These are phyloP conservation scores for Mesocricetus auratus DNA, from an alignment of 2,113 vertebrate species.

Conservation along the genomic window DNA sequence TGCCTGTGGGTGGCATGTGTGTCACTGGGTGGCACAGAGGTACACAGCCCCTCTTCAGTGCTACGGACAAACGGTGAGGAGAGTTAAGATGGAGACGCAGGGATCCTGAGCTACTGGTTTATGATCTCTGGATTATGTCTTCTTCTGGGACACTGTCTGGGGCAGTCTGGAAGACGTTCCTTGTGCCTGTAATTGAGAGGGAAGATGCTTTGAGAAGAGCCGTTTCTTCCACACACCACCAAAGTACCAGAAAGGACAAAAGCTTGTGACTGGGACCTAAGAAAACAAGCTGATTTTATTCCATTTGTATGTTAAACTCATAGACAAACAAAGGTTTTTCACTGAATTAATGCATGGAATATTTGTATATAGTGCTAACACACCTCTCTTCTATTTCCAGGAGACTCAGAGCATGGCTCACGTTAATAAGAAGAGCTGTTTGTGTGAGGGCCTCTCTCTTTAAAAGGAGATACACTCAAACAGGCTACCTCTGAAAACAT, in stretches of 20 bases:
- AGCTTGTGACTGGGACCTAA: not conserved
- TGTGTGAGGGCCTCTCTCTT: constrained; percentile 5
- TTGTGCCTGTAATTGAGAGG: not conserved
- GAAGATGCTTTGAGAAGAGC: not conserved
- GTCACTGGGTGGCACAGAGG: not conserved
- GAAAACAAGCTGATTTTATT: not conserved
- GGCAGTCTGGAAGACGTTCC: not conserved
- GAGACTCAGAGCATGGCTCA: constrained; percentile 6
- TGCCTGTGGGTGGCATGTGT: not conserved
- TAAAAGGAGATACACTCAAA: constrained; percentile 6
- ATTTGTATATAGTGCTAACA: not conserved
- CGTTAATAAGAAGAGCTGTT: not conserved
- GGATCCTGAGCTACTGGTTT: not conserved
- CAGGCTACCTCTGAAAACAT: not conserved
- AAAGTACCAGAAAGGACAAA: not conserved
- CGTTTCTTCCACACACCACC: not conserved
- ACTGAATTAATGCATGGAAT: not conserved
- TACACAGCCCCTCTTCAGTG: not conserved
- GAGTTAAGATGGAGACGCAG: not conserved
- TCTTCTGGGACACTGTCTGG: not conserved
- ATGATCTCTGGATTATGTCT: not conserved
- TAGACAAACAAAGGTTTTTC: not conserved
- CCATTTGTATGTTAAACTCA: not conserved
- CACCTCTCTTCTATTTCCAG: not conserved
- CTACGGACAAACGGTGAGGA: not conserved